phyloP scores from a whole-genome alignment of 2,888 invertebrate genomes.

The Tillus elongatus region DNA sequence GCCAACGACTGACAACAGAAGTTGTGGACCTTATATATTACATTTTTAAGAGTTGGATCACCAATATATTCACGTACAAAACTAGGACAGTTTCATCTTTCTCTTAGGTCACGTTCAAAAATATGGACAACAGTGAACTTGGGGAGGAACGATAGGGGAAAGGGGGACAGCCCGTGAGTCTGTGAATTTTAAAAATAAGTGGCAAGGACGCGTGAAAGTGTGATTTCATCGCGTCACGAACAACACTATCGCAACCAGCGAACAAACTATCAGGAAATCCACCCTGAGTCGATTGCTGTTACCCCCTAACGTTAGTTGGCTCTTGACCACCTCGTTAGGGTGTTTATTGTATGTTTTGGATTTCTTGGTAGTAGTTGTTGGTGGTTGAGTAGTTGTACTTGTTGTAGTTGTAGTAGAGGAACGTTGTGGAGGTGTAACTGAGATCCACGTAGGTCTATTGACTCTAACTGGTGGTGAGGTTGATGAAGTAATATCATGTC shows the following conservation, averaged over 20 bases:
- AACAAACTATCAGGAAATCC: slow-evolving; percentile 28
- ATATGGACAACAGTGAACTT: too few species aligned
- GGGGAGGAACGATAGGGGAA: too few species aligned
- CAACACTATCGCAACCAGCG: slow-evolving; percentile 26
- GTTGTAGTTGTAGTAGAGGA: slow-evolving; percentile 36
- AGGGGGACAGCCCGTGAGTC: too few species aligned
- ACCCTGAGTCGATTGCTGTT: slow-evolving; percentile 19
- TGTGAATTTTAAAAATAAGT: too few species aligned
- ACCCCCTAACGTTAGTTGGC: slow-evolving; percentile 69
- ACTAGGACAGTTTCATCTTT: too few species aligned
- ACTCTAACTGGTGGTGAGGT: slow-evolving; percentile 30
- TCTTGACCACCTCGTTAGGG: slow-evolving; percentile 88
- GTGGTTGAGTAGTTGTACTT: slow-evolving; percentile 32
- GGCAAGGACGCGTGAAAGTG: too few species aligned
- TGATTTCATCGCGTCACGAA: slow-evolving; percentile 36
- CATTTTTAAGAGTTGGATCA: too few species aligned
- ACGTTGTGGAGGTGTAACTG: slow-evolving; percentile 41
- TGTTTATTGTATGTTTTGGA: slow-evolving; percentile 64
- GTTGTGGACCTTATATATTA: too few species aligned
- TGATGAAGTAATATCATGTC: slow-evolving; percentile 18
- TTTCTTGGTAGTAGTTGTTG: slow-evolving; percentile 37
- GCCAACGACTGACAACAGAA: too few species aligned
- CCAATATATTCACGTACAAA: too few species aligned
- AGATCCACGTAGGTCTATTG: slow-evolving; percentile 34
- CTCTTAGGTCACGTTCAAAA: too few species aligned